Conservation (phyloP, 1,140 invertebrate species). For the Drosophila malerkotliana region DNA sequence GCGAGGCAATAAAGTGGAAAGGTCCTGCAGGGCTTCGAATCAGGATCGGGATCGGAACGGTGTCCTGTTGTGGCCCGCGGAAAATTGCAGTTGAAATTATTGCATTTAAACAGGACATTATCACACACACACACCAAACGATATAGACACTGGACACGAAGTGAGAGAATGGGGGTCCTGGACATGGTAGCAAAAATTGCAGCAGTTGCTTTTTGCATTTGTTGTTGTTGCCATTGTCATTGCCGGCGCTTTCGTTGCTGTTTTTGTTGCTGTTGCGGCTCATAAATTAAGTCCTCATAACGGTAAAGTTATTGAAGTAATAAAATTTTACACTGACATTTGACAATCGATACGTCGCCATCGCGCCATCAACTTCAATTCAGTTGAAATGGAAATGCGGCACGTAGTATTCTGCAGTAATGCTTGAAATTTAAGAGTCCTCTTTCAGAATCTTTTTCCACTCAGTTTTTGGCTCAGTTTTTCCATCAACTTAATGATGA, state of each 20-base stretch:
- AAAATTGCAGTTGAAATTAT: slow-evolving; percentile 81
- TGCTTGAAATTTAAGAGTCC: neutral
- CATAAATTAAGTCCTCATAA: slow-evolving; percentile 83
- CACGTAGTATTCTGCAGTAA: neutral
- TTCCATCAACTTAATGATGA: slow-evolving; percentile 60
- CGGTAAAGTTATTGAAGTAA: slow-evolving; percentile 81
- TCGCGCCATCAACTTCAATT: slow-evolving; percentile 26
- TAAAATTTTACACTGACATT: slow-evolving; percentile 80
- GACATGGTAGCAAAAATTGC: slow-evolving; percentile 66
- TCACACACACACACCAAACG: slow-evolving; percentile 45
- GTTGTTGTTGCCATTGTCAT: slow-evolving; percentile 52
- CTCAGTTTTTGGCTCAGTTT: neutral
- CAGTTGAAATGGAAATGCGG: neutral
- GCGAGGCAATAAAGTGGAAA: slow-evolving; percentile 22
- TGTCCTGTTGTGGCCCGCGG: slow-evolving; percentile 36
- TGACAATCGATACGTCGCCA: slow-evolving; percentile 74
- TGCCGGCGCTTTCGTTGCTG: slow-evolving; percentile 27
- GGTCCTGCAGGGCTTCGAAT: slow-evolving; percentile 19
- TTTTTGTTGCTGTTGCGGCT: slow-evolving; percentile 57
- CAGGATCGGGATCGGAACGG: slow-evolving; percentile 20
- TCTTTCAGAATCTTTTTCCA: neutral
- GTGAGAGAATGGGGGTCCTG: slow-evolving; percentile 23
- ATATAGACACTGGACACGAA: slow-evolving; percentile 25
- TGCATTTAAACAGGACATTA: slow-evolving; percentile 82
- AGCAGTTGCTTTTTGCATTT: slow-evolving; percentile 74